These are phyloP conservation scores for Odiellus spinosus DNA, from an alignment of 2,888 invertebrate species.

Conservation along the genomic window DNA sequence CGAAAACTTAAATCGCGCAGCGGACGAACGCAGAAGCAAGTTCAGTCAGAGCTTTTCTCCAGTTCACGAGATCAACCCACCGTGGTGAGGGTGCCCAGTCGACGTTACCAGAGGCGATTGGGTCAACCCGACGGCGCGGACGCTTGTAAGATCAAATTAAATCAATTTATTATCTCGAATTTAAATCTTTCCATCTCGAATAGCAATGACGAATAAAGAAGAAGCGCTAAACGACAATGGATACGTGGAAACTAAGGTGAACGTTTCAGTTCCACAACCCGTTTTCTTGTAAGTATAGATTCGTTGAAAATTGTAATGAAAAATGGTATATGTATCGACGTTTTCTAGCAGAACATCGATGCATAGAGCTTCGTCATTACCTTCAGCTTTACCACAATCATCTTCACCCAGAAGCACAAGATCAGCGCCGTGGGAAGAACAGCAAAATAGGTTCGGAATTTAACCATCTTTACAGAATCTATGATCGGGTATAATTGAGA, in stretches of 20 bases:
- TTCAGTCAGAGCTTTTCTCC: neutral
- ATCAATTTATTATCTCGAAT: neutral
- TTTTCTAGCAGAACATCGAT: constrained; percentile 2
- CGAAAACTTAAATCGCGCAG: neutral
- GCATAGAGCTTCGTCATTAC: constrained; percentile 14
- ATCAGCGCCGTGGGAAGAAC: constrained; percentile 14
- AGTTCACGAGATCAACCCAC: constrained; percentile 44
- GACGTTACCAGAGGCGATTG: constrained; percentile 42
- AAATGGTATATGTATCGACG: neutral
- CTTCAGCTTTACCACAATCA: constrained; percentile 10
- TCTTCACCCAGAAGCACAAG: constrained; percentile 9
- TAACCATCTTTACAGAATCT: too few relatives aligned
- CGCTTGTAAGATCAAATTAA: constrained; percentile 2
- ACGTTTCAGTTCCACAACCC: constrained; percentile 9
- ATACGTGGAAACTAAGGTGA: constrained; percentile 7
- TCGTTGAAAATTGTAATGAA: too few relatives aligned
- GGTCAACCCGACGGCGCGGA: constrained; percentile 22
- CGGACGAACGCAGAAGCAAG: neutral
- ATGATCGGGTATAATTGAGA: too few relatives aligned
- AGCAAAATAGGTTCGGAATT: constrained; percentile 7
- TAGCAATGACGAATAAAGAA: constrained; percentile 7
- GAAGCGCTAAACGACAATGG: constrained; percentile 13
- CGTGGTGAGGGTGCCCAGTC: constrained; percentile 60
- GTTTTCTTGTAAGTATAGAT: neutral
- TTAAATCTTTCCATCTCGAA: neutral